These are phyloP conservation scores for Dryas iulia DNA, from an alignment of 1,140 invertebrate genomes.

Conservation along the genomic window DNA sequence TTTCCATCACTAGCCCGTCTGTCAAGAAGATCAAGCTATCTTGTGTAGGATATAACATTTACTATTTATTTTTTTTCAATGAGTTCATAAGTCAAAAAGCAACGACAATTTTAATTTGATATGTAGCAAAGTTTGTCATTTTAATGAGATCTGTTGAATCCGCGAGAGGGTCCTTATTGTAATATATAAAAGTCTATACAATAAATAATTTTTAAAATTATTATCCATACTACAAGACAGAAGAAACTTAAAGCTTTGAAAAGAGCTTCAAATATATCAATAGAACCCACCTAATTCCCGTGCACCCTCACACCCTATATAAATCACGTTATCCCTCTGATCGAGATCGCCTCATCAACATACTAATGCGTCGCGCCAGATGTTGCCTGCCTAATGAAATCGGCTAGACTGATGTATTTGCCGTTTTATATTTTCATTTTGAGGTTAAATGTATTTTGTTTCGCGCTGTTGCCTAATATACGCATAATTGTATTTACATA, in stretches of 20 bases:
- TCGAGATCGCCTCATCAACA: conserved; percentile 79
- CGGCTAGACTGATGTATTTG: conserved; percentile 35
- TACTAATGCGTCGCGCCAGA: conserved; percentile 74
- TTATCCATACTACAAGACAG: background rate
- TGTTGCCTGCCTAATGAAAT: conserved; percentile 43
- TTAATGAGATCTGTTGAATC: too few relatives aligned
- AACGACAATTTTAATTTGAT: too few relatives aligned
- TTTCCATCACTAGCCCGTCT: too few relatives aligned
- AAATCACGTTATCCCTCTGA: conserved; percentile 73
- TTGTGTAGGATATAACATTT: too few relatives aligned
- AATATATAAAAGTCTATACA: too few relatives aligned
- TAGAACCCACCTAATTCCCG: conserved; percentile 25
- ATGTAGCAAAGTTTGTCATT: too few relatives aligned
- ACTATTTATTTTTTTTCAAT: too few relatives aligned
- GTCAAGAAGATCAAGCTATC: too few relatives aligned
- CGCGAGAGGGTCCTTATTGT: too few relatives aligned
- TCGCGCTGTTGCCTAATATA: background rate
- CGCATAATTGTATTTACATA: background rate
- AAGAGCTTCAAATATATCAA: background rate
- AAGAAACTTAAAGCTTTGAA: background rate
- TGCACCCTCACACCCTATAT: conserved; percentile 43
- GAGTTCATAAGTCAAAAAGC: too few relatives aligned
- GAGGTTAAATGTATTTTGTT: background rate
- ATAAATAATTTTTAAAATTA: too few relatives aligned
- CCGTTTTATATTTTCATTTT: conserved; percentile 24